A percentile compares a stretch with the other conserved stretches of the same genome.
phyloP scores from a whole-genome alignment of 1,140 invertebrate species.

The Daktulosphaira vitifoliae region DNA sequence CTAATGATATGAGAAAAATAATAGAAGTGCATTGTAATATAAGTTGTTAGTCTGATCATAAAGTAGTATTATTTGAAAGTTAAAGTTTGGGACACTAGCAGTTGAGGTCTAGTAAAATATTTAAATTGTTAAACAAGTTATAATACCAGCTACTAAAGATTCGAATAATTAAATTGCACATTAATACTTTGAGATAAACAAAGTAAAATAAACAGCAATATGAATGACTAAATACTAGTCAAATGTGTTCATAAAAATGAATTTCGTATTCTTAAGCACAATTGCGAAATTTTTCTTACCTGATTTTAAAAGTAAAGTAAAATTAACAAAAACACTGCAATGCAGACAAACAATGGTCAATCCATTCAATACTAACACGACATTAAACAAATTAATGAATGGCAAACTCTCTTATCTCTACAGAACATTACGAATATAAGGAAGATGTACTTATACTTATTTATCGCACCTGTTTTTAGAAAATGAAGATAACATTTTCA shows the following conservation, averaged over 20 bases:
- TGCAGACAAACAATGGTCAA: neutral
- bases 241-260: neutral
- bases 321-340: neutral
- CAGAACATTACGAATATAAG: constrained; percentile 16
- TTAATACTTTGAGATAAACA: no score
- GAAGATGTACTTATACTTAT: constrained; percentile 4
- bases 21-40: no score
- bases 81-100: no score
- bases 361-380: constrained; percentile 1
- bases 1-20: no score
- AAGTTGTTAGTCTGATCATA: no score
- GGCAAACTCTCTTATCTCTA: constrained; percentile 22
- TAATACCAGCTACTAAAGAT: no score
- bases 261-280: neutral
- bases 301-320: neutral
- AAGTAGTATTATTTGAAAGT: no score
- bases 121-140: no score
- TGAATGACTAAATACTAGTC: neutral
- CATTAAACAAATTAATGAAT: constrained; percentile 17
- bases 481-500: neutral
- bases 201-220: neutral
- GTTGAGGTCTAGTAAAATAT: no score
- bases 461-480: constrained; percentile 23
- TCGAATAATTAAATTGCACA: no score
- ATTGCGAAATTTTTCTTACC: no score